phyloP scores from a whole-genome alignment of 2,888 invertebrate genomes.

The Ormyrus labotus region DNA sequence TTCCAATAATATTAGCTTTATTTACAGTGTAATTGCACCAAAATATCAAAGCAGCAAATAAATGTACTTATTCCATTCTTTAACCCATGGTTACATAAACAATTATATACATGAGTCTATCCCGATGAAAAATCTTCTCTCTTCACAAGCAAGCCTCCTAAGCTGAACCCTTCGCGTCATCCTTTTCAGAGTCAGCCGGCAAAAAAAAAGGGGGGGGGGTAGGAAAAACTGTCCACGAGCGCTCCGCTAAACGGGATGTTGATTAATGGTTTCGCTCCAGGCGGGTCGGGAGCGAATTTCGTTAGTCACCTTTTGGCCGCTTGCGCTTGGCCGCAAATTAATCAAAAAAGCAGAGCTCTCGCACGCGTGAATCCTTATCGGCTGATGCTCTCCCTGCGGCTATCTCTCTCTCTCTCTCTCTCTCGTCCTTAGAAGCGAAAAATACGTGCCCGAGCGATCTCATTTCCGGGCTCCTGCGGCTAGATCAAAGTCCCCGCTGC shows the following conservation, averaged over 20 bases:
- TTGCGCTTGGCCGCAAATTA: slow-evolving; percentile 8
- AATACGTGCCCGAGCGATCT: background rate
- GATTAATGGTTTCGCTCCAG: slow-evolving; percentile 28
- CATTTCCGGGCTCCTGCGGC: slow-evolving; percentile 39
- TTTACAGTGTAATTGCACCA: too few relatives aligned
- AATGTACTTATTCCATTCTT: too few relatives aligned
- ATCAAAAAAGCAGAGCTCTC: slow-evolving; percentile 20
- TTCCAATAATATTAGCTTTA: too few relatives aligned
- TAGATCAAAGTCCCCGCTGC: slow-evolving; percentile 23
- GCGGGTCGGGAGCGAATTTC: background rate
- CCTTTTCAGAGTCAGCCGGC: background rate
- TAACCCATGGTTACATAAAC: too few relatives aligned
- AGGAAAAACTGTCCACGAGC: background rate
- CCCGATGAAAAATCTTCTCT: too few relatives aligned
- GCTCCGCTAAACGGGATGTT: slow-evolving; percentile 27
- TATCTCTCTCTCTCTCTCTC: too few relatives aligned
- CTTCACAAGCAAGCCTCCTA: too few relatives aligned
- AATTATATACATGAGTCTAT: too few relatives aligned
- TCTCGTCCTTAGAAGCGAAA: background rate
- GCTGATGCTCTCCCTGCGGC: background rate
- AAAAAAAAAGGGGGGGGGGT: background rate
- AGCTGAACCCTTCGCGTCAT: background rate
- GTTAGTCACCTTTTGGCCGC: slow-evolving; percentile 5
- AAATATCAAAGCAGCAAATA: too few relatives aligned
- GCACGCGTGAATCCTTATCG: background rate